A percentile compares a stretch with the other conserved stretches of the same genome.
These are phyloP conservation scores for Origma solitaria DNA, from an alignment of 2,113 vertebrate species.

Conservation along the genomic window DNA sequence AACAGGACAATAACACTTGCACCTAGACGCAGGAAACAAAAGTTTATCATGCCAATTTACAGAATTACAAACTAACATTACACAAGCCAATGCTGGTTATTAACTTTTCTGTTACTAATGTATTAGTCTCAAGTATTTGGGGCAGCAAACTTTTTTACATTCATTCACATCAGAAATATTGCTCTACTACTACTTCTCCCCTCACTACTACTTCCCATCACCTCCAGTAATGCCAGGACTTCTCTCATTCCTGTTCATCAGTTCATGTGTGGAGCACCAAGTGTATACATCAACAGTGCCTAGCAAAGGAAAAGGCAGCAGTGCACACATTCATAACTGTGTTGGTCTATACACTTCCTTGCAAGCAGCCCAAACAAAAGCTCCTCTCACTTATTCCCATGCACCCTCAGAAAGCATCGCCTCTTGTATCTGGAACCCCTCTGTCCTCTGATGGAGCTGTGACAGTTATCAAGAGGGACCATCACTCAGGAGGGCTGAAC, in stretches of 20 bases:
- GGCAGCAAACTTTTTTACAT: neutral
- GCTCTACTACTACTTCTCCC: neutral
- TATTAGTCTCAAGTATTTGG: neutral
- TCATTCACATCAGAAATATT: neutral
- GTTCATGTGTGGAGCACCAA: neutral
- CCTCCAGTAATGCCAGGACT: neutral
- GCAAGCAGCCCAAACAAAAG: neutral
- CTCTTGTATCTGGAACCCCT: neutral
- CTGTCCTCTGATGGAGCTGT: neutral
- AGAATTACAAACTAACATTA: neutral
- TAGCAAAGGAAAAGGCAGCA: neutral
- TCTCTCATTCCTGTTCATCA: neutral
- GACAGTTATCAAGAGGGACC: neutral
- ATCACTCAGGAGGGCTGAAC: neutral
- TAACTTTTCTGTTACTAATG: neutral
- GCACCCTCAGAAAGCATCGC: neutral
- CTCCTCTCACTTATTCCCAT: neutral
- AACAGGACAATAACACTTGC: neutral
- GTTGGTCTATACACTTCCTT: neutral
- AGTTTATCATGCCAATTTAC: neutral
- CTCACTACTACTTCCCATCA: neutral
- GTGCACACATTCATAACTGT: neutral
- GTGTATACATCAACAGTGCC: neutral
- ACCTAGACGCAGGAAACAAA: neutral
- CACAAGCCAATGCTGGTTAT: neutral